phyloP scores from a whole-genome alignment of 2,888 invertebrate genomes.

The Conops quadrifasciatus region DNA sequence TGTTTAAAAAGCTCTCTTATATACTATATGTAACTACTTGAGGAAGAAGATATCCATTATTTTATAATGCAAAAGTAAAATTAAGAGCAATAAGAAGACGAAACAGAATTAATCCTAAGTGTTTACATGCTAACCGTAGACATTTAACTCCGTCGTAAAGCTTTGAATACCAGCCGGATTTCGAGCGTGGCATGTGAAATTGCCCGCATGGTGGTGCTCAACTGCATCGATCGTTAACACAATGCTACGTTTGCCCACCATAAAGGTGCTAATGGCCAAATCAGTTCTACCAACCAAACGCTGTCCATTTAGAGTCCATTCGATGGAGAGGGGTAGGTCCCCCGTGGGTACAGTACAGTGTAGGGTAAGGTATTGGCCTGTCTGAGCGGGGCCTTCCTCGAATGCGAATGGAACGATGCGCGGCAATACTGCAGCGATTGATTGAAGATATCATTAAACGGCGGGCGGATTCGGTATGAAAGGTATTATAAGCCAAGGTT shows the following conservation, averaged over 20 bases:
- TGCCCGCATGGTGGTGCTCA: constrained; percentile 75
- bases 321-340: constrained; percentile 80
- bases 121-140: constrained; percentile 72
- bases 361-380: constrained; percentile 74
- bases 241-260: constrained; percentile 68
- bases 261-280: constrained; percentile 69
- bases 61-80: background rate
- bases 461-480: constrained; percentile 20
- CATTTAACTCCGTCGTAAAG: constrained; percentile 74
- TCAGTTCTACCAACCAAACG: constrained; percentile 70
- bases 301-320: constrained; percentile 74
- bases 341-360: constrained; percentile 79
- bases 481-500: background rate
- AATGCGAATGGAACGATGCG: constrained; percentile 84
- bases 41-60: too few species aligned
- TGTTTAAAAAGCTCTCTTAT: too few species aligned
- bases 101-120: background rate
- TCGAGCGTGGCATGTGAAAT: constrained; percentile 78
- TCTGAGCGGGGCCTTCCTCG: constrained; percentile 78
- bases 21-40: too few species aligned
- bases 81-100: background rate
- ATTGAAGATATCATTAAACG: constrained; percentile 12
- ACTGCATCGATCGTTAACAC: constrained; percentile 73
- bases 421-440: constrained; percentile 76
- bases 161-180: constrained; percentile 77